Base-by-base conservation (phyloP, 2,888 invertebrate genomes). In the Mimas tiliae region DNA sequence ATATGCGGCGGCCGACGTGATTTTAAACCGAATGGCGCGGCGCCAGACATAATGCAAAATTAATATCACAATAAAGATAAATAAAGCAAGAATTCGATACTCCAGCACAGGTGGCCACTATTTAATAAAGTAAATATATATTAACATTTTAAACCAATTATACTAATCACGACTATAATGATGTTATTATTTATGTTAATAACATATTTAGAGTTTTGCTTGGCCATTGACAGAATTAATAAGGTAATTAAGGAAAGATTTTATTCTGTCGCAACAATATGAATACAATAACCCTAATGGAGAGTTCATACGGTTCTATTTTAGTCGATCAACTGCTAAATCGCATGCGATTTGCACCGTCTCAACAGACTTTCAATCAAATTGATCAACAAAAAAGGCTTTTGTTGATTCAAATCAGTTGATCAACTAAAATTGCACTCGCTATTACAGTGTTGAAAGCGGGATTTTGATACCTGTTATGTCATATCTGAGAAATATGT, bases 41-140 rank as follows among this genome's bases (percentile, higher is more conserved):
- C 34, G 58, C 33, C 38, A 33, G 34, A 50, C 12, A 65, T 58
- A 58, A 58, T 58, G 58, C 55, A 58, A 65, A 58, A 47, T 48
- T 58, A 48, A 33, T 55, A 50, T 33, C 48, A 64, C 14, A 47
- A 65, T 27, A 45, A 64, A 42, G 42, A 53, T 64, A 42, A 48
- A 58, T 48, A 48, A 48, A 58, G 19, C 38, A 47, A 58, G 58
- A 58, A 58, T 48, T 48, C 34, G 48, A 65, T 47, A 58, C 48
- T 19, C 58, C 12, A n/a, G 16, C 58, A 34, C 58, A 65, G 34
- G 48, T 65, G 48, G 47, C 48, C 48, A 48, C 0, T 14, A 14
- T 45, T 19, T 47, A 12, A 45, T 12, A 14, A 47, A 55, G 16
- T 33, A 55, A 45, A 45, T 6, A 48, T 58, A 16, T 58, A 58